Conservation (phyloP, 2,797 vertebrate species). For the Leucoraja ocellata region DNA sequence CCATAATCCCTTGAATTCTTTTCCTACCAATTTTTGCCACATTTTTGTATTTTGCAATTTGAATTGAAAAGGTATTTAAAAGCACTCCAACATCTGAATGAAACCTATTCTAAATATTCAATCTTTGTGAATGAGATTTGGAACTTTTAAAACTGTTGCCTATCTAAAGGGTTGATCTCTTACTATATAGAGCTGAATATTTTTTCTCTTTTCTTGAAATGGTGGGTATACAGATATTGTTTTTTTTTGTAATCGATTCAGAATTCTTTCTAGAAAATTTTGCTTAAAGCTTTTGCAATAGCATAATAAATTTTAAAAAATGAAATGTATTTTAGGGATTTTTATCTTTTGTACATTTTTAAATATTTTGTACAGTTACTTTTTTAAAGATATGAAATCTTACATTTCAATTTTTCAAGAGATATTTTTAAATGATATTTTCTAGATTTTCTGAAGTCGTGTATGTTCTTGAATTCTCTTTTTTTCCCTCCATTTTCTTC, state of each 20-base stretch:
- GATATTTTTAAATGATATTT: conserved; percentile 62
- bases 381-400: conserved; percentile 17
- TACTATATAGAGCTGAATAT: not conserved
- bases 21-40: not conserved
- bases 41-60: not conserved
- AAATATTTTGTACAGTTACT: conserved; percentile 7
- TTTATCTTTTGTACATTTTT: conserved; percentile 23
- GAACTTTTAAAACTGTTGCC: not conserved
- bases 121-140: not conserved
- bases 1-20: not conserved
- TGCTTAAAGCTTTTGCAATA: not conserved
- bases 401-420: conserved; percentile 38
- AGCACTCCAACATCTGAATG: not conserved
- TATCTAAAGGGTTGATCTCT: not conserved
- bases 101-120: not conserved
- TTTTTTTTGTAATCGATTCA: conserved; percentile 41
- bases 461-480: conserved; percentile 86
- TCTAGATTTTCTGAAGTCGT: conserved; percentile 77
- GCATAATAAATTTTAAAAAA: not conserved
- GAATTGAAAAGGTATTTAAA: not conserved
- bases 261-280: not conserved
- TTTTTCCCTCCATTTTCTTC: conserved; percentile 84
- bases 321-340: not conserved
- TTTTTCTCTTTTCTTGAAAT: conserved; percentile 45
- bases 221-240: conserved; percentile 48